phyloP scores from a whole-genome alignment of 2,113 vertebrate genomes.

The Pituophis catenifer region DNA sequence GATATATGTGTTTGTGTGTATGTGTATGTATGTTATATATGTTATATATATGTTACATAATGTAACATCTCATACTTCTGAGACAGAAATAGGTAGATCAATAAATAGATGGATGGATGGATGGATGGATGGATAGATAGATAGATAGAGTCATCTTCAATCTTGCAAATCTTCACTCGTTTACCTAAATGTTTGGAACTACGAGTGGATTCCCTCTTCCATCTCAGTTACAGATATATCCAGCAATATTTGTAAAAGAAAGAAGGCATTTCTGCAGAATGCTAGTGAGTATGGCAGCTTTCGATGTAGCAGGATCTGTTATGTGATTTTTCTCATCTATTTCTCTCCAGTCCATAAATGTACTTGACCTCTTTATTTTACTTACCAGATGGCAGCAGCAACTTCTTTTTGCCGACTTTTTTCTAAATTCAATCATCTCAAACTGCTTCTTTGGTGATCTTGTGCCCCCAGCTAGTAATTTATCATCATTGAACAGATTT shows the following conservation, averaged over 20 bases:
- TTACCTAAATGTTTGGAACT: conserved; percentile 46
- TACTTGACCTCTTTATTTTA: conserved; percentile 52
- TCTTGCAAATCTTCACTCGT: conserved; percentile 42
- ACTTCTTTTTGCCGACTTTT: conserved; percentile 50
- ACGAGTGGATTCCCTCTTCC: conserved; percentile 36
- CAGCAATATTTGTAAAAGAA: conserved; percentile 45
- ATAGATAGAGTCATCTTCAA: neutral
- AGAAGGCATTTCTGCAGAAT: conserved; percentile 39
- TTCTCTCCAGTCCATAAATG: conserved; percentile 52
- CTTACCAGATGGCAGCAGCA: conserved; percentile 54
- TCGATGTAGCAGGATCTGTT: conserved; percentile 45
- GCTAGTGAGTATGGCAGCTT: conserved; percentile 50
- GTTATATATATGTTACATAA: neutral
- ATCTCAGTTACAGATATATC: conserved; percentile 34
- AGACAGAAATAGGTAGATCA: neutral
- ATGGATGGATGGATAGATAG: neutral
- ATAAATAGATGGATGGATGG: no score
- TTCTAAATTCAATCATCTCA: conserved; percentile 50
- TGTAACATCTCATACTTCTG: neutral
- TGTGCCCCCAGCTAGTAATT: conserved; percentile 40
- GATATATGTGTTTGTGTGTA: no score
- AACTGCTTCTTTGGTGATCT: conserved; percentile 46
- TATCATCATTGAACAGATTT: conserved; percentile 48
- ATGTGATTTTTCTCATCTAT: conserved; percentile 38
- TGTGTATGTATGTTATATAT: no score